Evolutionary conservation across 2,888 invertebrate genomes (phyloP), one percentile per base, ranked within the genome.

Genomic region (Zaprionus obscuricornis): DNA sequence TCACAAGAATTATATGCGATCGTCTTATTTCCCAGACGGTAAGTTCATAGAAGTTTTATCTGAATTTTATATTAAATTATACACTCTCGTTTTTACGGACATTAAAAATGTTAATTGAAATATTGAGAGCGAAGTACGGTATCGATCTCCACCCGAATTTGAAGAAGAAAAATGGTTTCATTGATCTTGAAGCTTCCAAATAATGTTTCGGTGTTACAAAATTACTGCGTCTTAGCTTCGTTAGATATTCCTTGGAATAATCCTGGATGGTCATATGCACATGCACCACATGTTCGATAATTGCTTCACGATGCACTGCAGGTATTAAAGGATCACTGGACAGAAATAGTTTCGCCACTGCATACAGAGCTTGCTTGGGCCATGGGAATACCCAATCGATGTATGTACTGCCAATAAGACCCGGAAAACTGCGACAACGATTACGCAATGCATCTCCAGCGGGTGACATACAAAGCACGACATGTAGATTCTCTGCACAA

Each of bases 311-410:
- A 78, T 94, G 92, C 0, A 7, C 13, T 0, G 66, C 50, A 0
- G 76, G 69, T 86, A 91, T 93, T 90, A 89, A 50, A 0, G 72
- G 51, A 56, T 91, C 95, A 94, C 97, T 95, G 74, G 94, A 93
- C 0, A 98, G 91, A 84, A 94, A 96, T 1, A 96, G 94, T 52
- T 95, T 94, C 0, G 97, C 97, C 0, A 98, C 97, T 0, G 97
- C 96, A 49, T 94, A 91, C 39, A 98, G 88, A 0, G 98, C 98
- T 88, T 97, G 96, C 68, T 94, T 93, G 0, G 98, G 97, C 98
- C 98, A 98, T 0, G 97, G 95, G 89, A 96, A 97, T 88, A 97
- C 94, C 97, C 97, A 98, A 89, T 98, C 97, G 66, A 98, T 97
- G 27, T 95, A 96, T 0, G 97, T 96, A 87, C 96, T 96, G 87